Base-by-base conservation (phyloP, 2,888 invertebrate species). In the Andrena flavipes region DNA sequence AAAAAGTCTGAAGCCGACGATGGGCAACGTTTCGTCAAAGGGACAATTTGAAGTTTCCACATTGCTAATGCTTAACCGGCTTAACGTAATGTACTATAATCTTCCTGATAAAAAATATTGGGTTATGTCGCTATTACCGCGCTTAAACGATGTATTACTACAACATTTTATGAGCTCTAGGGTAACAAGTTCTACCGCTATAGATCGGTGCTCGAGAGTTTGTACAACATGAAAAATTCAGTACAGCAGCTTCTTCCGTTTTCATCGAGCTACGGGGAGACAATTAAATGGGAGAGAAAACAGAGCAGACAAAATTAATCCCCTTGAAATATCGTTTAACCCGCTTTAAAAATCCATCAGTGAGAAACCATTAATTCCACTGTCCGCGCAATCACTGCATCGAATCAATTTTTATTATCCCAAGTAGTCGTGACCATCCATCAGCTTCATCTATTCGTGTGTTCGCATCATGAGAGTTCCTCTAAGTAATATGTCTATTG, bases 321-420 rank as follows among this genome's bases (percentile, higher is more conserved):
- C 20, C 56, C 4, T 51, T 33, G 13, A 79, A 76, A 59, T 63
- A 51, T 69, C 63, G 20, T 56, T 69, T 59, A 63, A 76, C 35
- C 35, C 63, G 63, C 8, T 56, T 76, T 76, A 76, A 64, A 51
- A 35, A 68, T 68, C 78, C 75, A 78, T 78, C 67, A 78, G 13
- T 30, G 23, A 10, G 13, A 4, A 4, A 29, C 78, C 67, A 78
- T 74, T 78, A 68, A 74, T 78, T 35, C 42, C 29, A 78, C 42
- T 74, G 62, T 42, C 62, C 26, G 4, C 26, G 62, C 67, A 78
- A 68, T 78, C 78, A 42, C 78, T 54, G 62, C 62, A n/a, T 5
- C 48, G 62, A 68, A 74, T 74, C 75, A 62, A 78, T 74, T 74
- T 78, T 78, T 78, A 78, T 68, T 74, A 48, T 23, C 59, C 54